phyloP scores from a whole-genome alignment of 2,888 invertebrate species.

The Sinotaia quadrata region DNA sequence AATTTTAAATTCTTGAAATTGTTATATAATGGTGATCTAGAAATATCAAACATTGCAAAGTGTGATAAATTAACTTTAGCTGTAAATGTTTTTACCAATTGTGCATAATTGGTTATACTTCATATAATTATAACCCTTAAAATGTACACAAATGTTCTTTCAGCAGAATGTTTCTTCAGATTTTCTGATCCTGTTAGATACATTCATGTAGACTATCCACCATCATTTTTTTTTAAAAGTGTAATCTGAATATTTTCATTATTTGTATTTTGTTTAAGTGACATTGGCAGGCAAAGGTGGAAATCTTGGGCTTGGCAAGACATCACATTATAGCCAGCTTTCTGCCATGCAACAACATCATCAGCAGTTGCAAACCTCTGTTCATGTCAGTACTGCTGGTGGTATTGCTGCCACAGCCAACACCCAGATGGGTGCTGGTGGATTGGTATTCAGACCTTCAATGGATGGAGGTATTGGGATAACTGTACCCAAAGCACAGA shows the following conservation, averaged over 20 bases:
- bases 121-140: too few species aligned
- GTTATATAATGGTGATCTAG: too few species aligned
- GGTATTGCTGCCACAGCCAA: neutral
- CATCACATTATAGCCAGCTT: conserved; percentile 20
- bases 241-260: neutral
- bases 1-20: too few species aligned
- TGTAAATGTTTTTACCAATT: too few species aligned
- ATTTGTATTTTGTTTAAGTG: neutral
- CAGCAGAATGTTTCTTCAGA: too few species aligned
- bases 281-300: neutral
- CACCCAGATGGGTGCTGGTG: neutral
- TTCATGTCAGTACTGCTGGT: conserved; percentile 5
- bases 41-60: too few species aligned
- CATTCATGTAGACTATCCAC: neutral
- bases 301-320: conserved; percentile 11
- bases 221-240: neutral
- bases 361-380: neutral
- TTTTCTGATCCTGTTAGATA: too few species aligned
- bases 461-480: too few species aligned
- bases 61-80: too few species aligned
- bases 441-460: neutral
- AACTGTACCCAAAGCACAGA: conserved; percentile 3
- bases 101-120: too few species aligned
- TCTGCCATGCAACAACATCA: neutral
- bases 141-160: too few species aligned